A percentile compares a stretch with the other conserved stretches of the same genome.
Conservation (phyloP, 2,888 invertebrate genomes). For the Laspeyria flexula region DNA sequence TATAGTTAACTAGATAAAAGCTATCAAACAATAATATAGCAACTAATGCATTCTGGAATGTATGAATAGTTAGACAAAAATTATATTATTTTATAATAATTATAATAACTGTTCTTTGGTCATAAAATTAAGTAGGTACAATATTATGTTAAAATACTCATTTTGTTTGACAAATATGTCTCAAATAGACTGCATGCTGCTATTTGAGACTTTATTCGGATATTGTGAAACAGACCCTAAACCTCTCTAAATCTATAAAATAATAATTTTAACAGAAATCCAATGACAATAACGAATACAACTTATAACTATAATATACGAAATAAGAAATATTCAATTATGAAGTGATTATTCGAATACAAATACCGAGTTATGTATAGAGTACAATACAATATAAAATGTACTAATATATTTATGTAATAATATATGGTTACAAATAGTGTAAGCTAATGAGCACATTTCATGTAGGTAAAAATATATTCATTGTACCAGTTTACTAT, state of each 20-base stretch:
- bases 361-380: conserved; percentile 15
- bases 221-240: no score
- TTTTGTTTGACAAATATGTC: no score
- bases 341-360: conserved; percentile 7
- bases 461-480: conserved; percentile 32
- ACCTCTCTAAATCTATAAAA: conserved; percentile 12
- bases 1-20: not conserved
- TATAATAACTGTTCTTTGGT: conserved; percentile 25
- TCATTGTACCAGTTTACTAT: conserved; percentile 27
- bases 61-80: conserved; percentile 4
- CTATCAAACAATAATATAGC: not conserved
- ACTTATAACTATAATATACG: conserved; percentile 31
- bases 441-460: conserved; percentile 44
- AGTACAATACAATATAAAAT: conserved; percentile 30
- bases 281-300: conserved; percentile 31
- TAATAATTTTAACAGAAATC: conserved; percentile 16
- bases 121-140: conserved; percentile 30
- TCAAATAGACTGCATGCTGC: no score
- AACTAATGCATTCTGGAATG: not conserved
- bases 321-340: conserved; percentile 18
- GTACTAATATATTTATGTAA: no score
- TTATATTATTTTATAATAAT: no score
- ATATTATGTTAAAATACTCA: conserved; percentile 7
- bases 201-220: no score
- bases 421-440: conserved; percentile 33